These are phyloP conservation scores for Alaudala cheleensis DNA, from an alignment of 2,113 vertebrate genomes.

Conservation along the genomic window DNA sequence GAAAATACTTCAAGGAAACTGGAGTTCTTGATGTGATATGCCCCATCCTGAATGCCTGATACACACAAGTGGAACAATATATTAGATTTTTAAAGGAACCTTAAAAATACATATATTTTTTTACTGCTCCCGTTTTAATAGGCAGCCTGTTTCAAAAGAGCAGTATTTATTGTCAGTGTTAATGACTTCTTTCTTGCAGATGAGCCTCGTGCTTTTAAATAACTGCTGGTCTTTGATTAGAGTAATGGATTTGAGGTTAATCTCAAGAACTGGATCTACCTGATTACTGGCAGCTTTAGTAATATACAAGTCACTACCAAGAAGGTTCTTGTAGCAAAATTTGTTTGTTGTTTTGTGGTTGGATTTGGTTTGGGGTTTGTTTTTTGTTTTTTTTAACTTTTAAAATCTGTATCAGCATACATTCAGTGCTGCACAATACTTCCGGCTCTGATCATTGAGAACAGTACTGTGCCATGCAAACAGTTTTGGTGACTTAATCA, in stretches of 20 bases:
- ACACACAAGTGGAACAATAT: neutral
- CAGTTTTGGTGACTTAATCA: neutral
- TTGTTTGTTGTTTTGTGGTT: neutral
- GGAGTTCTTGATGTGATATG: neutral
- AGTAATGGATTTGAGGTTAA: constrained; percentile 5
- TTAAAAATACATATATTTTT: too few species aligned
- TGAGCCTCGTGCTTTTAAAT: neutral
- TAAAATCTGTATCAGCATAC: neutral
- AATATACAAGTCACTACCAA: neutral
- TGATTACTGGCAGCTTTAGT: neutral
- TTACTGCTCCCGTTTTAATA: neutral
- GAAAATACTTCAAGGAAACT: neutral
- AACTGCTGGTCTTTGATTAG: neutral
- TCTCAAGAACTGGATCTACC: neutral
- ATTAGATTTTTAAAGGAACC: neutral
- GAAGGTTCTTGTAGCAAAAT: neutral
- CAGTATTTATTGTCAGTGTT: neutral
- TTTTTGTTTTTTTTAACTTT: neutral
- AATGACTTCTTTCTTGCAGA: neutral
- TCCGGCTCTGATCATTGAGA: neutral
- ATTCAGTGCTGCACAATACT: neutral
- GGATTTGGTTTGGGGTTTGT: neutral
- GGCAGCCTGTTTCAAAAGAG: neutral
- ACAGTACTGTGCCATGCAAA: fast-evolving
- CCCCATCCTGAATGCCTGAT: neutral